Conservation (phyloP, 2,888 invertebrate species). For the Malacosoma neustria region DNA sequence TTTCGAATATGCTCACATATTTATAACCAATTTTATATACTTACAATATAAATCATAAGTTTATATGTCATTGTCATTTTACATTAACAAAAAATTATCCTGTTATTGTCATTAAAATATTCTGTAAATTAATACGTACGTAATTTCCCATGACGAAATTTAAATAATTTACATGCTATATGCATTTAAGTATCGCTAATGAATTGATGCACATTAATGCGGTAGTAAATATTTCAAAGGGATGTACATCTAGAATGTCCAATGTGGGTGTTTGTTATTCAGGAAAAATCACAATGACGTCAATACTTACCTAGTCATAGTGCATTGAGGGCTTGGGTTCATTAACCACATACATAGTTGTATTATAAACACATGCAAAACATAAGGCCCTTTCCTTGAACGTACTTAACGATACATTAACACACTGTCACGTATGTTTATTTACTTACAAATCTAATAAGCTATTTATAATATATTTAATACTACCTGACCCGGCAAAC, state of each 20-base stretch:
- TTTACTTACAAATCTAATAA: no score
- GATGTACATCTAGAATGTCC: slow-evolving; percentile 16
- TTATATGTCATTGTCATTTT: no score
- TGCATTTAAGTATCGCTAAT: neutral
- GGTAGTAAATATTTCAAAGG: slow-evolving; percentile 19
- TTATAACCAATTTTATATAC: no score
- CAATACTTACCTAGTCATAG: slow-evolving; percentile 18
- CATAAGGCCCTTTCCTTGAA: neutral
- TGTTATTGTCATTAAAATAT: no score
- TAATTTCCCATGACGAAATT: neutral
- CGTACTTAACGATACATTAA: no score
- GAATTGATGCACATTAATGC: slow-evolving; percentile 12
- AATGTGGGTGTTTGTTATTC: slow-evolving; percentile 40
- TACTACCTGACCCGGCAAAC: no score
- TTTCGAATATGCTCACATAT: no score
- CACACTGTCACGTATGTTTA: no score
- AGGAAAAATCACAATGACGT: slow-evolving; percentile 30
- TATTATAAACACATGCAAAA: neutral
- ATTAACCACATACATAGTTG: slow-evolving; percentile 19
- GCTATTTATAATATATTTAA: no score
- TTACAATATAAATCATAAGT: no score
- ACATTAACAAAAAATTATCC: no score
- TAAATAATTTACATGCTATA: neutral
- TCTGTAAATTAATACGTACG: no score
- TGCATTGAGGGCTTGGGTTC: slow-evolving; percentile 30